phyloP scores from a whole-genome alignment of 2,113 vertebrate species.

The Mobula hypostoma region DNA sequence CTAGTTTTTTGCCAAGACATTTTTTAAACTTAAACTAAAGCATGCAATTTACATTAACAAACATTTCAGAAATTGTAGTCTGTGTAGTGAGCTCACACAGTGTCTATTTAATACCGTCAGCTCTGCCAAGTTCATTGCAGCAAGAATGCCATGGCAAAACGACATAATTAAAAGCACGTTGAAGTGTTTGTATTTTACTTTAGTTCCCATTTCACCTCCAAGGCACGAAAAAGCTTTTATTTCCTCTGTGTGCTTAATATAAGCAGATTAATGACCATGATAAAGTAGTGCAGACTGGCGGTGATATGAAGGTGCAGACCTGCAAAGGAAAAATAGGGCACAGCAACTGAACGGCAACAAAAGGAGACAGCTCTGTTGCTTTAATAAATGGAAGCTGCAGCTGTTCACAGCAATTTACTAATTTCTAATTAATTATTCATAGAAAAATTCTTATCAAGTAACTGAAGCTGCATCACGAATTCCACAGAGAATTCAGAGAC shows the following conservation, averaged over 20 bases:
- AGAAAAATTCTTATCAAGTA: background rate
- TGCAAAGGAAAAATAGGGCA: background rate
- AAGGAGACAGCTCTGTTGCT: background rate
- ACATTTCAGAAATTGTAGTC: background rate
- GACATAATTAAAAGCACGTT: background rate
- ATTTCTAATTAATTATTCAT: constrained; percentile 25
- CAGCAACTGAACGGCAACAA: background rate
- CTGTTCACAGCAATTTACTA: constrained; percentile 4
- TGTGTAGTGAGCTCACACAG: background rate
- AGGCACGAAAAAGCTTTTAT: background rate
- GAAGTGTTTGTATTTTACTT: background rate
- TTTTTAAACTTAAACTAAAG: background rate
- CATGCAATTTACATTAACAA: background rate
- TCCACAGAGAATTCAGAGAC: background rate
- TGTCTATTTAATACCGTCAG: background rate
- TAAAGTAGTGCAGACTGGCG: background rate
- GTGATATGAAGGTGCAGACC: background rate
- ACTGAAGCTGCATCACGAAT: background rate
- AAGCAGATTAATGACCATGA: background rate
- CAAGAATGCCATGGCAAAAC: background rate
- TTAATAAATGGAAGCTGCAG: background rate
- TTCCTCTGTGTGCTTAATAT: background rate
- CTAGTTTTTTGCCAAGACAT: background rate
- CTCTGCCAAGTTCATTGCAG: background rate
- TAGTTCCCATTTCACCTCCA: background rate